Conservation (phyloP, 2,113 vertebrate genomes). For the Chitala chitala region DNA sequence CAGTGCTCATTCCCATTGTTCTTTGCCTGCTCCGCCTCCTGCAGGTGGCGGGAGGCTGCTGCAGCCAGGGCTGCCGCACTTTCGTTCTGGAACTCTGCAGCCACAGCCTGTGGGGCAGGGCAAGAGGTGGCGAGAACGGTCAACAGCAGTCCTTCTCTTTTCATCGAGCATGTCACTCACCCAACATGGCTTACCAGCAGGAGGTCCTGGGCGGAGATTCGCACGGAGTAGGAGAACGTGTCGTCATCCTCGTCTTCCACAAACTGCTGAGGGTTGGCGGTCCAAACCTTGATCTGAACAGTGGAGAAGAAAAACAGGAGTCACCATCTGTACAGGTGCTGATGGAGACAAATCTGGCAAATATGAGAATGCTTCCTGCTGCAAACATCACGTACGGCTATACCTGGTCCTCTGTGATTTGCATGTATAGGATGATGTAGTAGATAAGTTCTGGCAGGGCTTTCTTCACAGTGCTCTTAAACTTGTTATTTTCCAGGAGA, state of each 20-base stretch:
- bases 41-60: slow-evolving; percentile 86
- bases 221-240: slow-evolving; percentile 95
- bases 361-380: neutral
- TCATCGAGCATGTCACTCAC: neutral
- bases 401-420: slow-evolving; percentile 93
- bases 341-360: neutral
- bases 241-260: slow-evolving; percentile 98
- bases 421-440: slow-evolving; percentile 97
- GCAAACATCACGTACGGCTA: neutral
- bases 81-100: slow-evolving; percentile 95
- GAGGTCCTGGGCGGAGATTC: slow-evolving; percentile 93
- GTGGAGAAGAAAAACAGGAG: neutral
- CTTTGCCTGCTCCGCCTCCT: slow-evolving; percentile 90
- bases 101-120: slow-evolving; percentile 71
- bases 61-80: slow-evolving; percentile 89
- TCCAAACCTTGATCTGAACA: slow-evolving; percentile 91
- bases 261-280: slow-evolving; percentile 93
- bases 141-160: neutral
- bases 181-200: slow-evolving; percentile 72
- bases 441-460: slow-evolving; percentile 94
- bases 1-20: slow-evolving; percentile 80
- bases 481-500: slow-evolving; percentile 91
- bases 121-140: neutral
- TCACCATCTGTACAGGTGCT: neutral
- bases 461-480: slow-evolving; percentile 94